A percentile compares a stretch with the other conserved stretches of the same genome.
Evolutionary conservation across 1,140 invertebrate genomes (phyloP).

Genomic region (Ridgeia piscesae): DNA sequence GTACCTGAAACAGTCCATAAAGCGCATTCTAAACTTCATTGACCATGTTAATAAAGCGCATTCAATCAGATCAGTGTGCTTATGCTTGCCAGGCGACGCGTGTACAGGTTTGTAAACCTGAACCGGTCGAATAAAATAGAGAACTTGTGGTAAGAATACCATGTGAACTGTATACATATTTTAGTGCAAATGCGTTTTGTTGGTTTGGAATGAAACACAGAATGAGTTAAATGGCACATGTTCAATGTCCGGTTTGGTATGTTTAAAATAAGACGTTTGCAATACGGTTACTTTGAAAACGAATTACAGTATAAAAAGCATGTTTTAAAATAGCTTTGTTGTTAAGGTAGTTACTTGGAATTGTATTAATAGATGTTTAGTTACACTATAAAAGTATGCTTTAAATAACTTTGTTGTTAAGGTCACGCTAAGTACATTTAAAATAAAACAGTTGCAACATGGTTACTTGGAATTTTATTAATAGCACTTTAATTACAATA

Average conservation of each 20-base stretch:
- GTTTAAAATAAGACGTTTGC: not conserved
- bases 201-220: not conserved
- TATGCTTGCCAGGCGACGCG: not conserved
- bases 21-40: not conserved
- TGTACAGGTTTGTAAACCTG: not conserved
- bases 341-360: too few species aligned
- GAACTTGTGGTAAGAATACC: not conserved
- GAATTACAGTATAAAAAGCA: too few species aligned
- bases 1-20: conserved; percentile 27
- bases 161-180: not conserved
- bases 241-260: not conserved
- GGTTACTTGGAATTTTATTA: too few species aligned
- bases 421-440: not conserved
- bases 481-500: too few species aligned
- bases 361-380: too few species aligned
- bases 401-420: not conserved
- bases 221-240: not conserved
- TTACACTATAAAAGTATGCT: too few species aligned
- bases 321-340: too few species aligned
- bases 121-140: not conserved
- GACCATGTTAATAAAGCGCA: too few species aligned
- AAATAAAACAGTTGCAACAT: not conserved
- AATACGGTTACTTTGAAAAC: not conserved
- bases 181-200: not conserved
- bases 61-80: not conserved